Evolutionary conservation across 2,113 vertebrate genomes (phyloP).

Genomic region (Pollimyrus isidori): DNA sequence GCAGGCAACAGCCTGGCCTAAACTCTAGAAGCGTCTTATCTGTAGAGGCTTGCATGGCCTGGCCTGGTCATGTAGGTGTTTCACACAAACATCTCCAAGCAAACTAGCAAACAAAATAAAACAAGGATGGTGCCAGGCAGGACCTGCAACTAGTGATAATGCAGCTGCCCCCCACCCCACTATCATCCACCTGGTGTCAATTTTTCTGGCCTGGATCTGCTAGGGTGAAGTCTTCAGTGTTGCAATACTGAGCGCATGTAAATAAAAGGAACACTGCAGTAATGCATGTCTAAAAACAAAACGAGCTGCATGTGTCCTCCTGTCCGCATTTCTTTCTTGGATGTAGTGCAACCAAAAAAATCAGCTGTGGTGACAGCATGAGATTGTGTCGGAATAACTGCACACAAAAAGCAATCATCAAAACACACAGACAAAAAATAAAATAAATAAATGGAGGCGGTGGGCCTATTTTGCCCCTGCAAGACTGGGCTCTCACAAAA

Average conservation of each 20-base stretch:
- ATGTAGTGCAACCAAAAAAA: background rate
- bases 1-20: background rate
- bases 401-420: slow-evolving; percentile 4
- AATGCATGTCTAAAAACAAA: background rate
- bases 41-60: background rate
- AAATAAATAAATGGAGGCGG: background rate
- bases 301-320: background rate
- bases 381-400: background rate
- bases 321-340: background rate
- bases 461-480: background rate
- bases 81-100: background rate
- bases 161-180: background rate
- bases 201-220: background rate
- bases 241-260: background rate
- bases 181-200: background rate
- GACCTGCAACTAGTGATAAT: background rate
- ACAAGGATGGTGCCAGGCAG: background rate
- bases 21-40: background rate
- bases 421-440: background rate
- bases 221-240: background rate
- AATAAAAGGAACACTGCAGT: background rate
- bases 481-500: background rate
- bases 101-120: background rate
- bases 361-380: background rate
- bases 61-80: background rate